Evolutionary conservation across 23 tunicate genomes (phyloP), one percentile per base, ranked within the genome.

Genomic region (Ciona savignyi): DNA sequence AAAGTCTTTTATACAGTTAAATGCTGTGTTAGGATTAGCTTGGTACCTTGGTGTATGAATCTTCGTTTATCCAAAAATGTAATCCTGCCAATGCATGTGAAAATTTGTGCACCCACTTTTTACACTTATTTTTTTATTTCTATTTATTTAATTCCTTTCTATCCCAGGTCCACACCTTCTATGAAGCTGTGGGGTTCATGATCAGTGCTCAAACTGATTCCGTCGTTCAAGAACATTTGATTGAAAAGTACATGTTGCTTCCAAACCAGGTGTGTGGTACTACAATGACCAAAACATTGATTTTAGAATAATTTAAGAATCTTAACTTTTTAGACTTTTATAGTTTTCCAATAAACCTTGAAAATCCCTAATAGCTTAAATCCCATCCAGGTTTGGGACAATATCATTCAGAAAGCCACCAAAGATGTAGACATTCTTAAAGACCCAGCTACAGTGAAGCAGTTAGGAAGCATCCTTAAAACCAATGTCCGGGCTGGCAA

Each of bases 261-360:
- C 99, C 99, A 2, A 95, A 95, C 76, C 96, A 95, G 87, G 96
- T 89, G n/a, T n/a, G n/a, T n/a, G n/a, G n/a, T n/a, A n/a, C n/a
- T n/a, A n/a, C n/a, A n/a, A n/a, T n/a, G n/a, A n/a, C n/a, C n/a
- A n/a, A n/a, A n/a, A n/a, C n/a, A n/a, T n/a, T n/a, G n/a, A n/a
- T n/a, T n/a, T n/a, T n/a, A n/a, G n/a, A n/a, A n/a, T n/a, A n/a
- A n/a, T n/a, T n/a, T n/a, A n/a, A n/a, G n/a, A n/a, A n/a, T n/a
- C n/a, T n/a, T n/a, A n/a, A n/a, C n/a, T n/a, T n/a, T n/a, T n/a
- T n/a, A n/a, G n/a, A n/a, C n/a, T n/a, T n/a, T n/a, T n/a, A n/a
- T n/a, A n/a, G n/a, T n/a, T n/a, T n/a, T n/a, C n/a, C n/a, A n/a
- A n/a, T n/a, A n/a, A n/a, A n/a, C n/a, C n/a, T n/a, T n/a, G n/a